Evolutionary conservation across 2,113 vertebrate genomes (phyloP), one percentile per base, ranked within the genome.

Genomic region (Pseudolaguvia tuberculata): DNA sequence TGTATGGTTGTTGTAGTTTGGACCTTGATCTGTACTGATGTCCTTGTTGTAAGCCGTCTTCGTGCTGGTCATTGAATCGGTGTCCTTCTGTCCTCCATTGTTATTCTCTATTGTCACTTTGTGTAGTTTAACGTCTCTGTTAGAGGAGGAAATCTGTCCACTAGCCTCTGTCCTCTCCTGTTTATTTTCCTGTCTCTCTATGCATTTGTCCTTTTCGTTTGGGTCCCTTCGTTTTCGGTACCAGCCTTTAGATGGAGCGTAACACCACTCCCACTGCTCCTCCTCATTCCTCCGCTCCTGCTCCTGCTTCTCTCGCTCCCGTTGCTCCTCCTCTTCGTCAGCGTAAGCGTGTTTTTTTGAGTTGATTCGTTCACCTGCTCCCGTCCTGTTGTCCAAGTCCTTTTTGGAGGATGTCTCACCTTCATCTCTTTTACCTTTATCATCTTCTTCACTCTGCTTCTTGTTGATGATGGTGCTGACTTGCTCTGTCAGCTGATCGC

Each of bases 401-500:
- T 35, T 2, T 70, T 67, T 12, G 47, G 42, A 21, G 27, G 68
- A 50, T 20, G 18, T 35, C 27, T 80, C 78, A 14, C n/a, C 74
- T 9, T 85, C 79, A 13, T 81, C 55, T 58, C 23, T 84, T 75
- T 56, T 74, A 62, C 9, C 62, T 57, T 72, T 82, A 0, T 85
- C 90, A 5, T 90, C 92, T 12, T 91, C 91, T 23, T 93, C 92
- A 0, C 87, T 78, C 18, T 89, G 83, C 35, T 95, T 88, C 84
- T 93, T 93, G 72, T 77, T 90, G 65, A 96, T 92, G 84, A 96
- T 90, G 47, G 81, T 94, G 8, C 92, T 91, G 62, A 99, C 94
- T 87, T 95, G 94, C 78, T 94, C 96, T 0, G 94, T 90, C 12
- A 99, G 92, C 9, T 95, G 93, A 81, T 95, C 96, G 18, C 92